These are phyloP conservation scores for Hydrotaea cyrtoneurina DNA, from an alignment of 2,888 invertebrate species.

Conservation along the genomic window DNA sequence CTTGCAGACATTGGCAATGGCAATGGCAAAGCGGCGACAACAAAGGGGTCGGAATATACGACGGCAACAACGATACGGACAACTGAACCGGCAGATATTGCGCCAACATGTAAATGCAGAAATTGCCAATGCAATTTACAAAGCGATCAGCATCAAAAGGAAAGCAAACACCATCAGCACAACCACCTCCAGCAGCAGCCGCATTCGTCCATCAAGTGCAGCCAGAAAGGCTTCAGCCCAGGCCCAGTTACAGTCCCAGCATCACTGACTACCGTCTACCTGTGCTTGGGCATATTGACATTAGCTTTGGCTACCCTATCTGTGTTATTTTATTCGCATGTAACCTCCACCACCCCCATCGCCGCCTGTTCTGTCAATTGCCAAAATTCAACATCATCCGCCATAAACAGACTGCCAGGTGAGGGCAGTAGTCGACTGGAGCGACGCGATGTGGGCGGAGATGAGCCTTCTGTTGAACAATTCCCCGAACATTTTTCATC, in stretches of 20 bases:
- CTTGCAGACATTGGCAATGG: conserved; percentile 10
- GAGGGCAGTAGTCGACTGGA: background rate
- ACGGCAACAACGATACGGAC: conserved; percentile 44
- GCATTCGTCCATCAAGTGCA: conserved; percentile 30
- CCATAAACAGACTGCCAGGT: background rate
- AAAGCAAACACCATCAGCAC: conserved; percentile 47
- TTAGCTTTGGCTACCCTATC: conserved; percentile 75
- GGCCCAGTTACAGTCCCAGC: background rate
- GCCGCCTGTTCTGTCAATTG: conserved; percentile 20
- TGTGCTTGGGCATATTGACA: conserved; percentile 75
- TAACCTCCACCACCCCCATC: conserved; percentile 60
- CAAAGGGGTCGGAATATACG: conserved; percentile 43
- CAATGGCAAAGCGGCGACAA: conserved; percentile 51
- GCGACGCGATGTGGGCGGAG: conserved; percentile 1
- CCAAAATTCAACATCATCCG: conserved; percentile 54
- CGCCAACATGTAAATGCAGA: conserved; percentile 68
- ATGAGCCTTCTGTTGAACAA: conserved; percentile 4
- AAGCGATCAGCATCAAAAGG: conserved; percentile 60
- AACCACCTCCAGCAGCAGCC: conserved; percentile 23
- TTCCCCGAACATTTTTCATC: conserved; percentile 47
- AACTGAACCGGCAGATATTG: conserved; percentile 53
- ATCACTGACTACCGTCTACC: conserved; percentile 72
- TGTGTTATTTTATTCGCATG: conserved; percentile 76
- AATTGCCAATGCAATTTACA: conserved; percentile 68
- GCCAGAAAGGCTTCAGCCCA: conserved; percentile 29